Percentiles rank a stretch among this genome's conserved stretches.
Conservation (phyloP, 2,113 vertebrate species). For the Megaleporinus macrocephalus region DNA sequence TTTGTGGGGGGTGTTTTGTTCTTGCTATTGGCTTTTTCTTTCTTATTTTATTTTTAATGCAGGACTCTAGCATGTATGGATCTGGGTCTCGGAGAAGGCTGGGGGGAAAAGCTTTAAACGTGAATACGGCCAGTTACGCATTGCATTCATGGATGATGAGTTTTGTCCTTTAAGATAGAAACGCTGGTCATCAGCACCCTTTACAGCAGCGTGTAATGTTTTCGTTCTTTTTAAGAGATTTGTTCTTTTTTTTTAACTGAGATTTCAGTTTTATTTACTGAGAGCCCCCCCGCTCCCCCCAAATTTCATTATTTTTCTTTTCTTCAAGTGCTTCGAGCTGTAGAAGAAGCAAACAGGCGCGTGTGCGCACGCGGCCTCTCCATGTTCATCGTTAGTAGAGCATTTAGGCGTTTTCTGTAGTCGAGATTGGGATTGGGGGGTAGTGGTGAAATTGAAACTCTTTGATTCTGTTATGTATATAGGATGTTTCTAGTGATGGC, state of each 20-base stretch:
- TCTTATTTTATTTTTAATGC: not conserved
- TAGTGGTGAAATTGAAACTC: constrained; percentile 63
- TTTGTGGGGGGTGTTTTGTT: constrained; percentile 46
- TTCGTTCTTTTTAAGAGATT: not conserved
- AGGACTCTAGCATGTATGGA: not conserved
- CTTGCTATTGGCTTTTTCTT: constrained; percentile 20
- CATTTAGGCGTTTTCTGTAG: constrained; percentile 62
- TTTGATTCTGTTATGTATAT: constrained; percentile 67
- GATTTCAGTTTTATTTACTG: constrained; percentile 10
- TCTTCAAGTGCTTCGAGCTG: constrained; percentile 32
- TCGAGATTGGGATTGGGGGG: constrained; percentile 37
- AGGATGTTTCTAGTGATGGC: constrained; percentile 65
- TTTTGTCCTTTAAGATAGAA: constrained; percentile 5
- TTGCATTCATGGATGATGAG: not conserved
- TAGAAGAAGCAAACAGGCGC: not conserved
- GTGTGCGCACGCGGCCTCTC: constrained; percentile 25
- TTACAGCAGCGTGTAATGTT: not conserved
- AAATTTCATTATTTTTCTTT: constrained; percentile 7
- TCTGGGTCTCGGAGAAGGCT: not conserved
- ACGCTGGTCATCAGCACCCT: constrained; percentile 17
- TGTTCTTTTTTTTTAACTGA: constrained; percentile 28
- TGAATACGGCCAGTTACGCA: not conserved
- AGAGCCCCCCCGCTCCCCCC: constrained; percentile 4
- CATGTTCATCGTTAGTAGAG: constrained; percentile 59
- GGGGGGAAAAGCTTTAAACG: too few species aligned